Conservation (phyloP, 2,797 vertebrate genomes). For the Hafferia zeledoni region DNA sequence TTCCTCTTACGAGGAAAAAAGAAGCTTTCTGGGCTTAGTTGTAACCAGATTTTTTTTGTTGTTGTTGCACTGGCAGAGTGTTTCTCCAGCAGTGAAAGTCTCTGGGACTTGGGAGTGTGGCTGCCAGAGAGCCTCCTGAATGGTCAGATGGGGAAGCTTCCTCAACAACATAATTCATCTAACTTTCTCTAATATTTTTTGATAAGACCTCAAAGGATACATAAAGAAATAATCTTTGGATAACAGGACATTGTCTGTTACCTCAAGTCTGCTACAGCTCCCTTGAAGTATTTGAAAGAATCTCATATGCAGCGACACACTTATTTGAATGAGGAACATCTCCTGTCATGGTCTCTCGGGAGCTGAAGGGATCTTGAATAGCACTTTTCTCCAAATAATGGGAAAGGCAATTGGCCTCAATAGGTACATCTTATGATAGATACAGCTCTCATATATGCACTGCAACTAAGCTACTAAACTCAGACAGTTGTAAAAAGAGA, state of each 20-base stretch:
- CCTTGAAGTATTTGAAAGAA: not conserved
- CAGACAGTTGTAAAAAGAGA: not conserved
- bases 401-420: not conserved
- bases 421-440: not conserved
- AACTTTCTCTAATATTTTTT: not conserved
- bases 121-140: not conserved
- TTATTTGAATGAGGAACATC: not conserved
- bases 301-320: not conserved
- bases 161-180: not conserved
- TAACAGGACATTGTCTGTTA: not conserved
- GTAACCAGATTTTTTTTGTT: not conserved
- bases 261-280: not conserved
- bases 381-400: not conserved
- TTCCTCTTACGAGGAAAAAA: not conserved
- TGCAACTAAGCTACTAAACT: not conserved
- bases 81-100: not conserved
- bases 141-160: not conserved
- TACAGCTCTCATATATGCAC: not conserved
- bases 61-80: not conserved
- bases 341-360: not conserved
- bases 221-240: not conserved
- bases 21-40: not conserved
- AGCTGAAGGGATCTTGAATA: not conserved
- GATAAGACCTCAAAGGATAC: not conserved
- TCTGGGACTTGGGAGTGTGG: not conserved